Conservation (phyloP, 2,113 vertebrate species). For the Hiodon tergisus region DNA sequence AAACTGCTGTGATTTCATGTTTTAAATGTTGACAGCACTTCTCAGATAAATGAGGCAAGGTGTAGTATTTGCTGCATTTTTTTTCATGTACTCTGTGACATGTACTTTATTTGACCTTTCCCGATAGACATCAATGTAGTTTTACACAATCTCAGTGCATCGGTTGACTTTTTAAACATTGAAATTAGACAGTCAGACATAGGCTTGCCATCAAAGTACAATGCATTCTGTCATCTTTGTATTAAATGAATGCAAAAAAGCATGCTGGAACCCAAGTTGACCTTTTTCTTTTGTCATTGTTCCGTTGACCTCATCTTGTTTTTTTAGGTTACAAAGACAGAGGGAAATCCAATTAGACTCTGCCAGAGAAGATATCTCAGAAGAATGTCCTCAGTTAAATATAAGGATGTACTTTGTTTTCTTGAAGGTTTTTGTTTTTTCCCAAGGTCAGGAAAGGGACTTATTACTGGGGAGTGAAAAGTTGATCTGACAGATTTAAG, state of each 20-base stretch:
- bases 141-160: no score
- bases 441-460: not conserved
- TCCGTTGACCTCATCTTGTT: not conserved
- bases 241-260: slow-evolving; percentile 21
- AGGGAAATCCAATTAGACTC: slow-evolving; percentile 30
- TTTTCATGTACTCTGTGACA: no score
- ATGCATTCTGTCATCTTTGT: slow-evolving; percentile 23
- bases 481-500: no score
- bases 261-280: slow-evolving; percentile 23
- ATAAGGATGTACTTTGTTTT: not conserved
- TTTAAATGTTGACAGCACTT: no score
- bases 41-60: no score
- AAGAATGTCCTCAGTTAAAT: slow-evolving; percentile 24
- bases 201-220: slow-evolving; percentile 2
- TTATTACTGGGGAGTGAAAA: no score
- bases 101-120: no score
- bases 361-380: slow-evolving; percentile 5
- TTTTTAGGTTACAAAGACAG: slow-evolving; percentile 29
- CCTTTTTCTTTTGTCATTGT: slow-evolving; percentile 27
- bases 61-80: no score
- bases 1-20: no score
- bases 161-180: slow-evolving; percentile 16
- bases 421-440: not conserved
- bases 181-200: slow-evolving; percentile 15
- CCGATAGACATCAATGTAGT: no score